phyloP scores from a whole-genome alignment of 2,888 invertebrate species.

The Molanna angustata region DNA sequence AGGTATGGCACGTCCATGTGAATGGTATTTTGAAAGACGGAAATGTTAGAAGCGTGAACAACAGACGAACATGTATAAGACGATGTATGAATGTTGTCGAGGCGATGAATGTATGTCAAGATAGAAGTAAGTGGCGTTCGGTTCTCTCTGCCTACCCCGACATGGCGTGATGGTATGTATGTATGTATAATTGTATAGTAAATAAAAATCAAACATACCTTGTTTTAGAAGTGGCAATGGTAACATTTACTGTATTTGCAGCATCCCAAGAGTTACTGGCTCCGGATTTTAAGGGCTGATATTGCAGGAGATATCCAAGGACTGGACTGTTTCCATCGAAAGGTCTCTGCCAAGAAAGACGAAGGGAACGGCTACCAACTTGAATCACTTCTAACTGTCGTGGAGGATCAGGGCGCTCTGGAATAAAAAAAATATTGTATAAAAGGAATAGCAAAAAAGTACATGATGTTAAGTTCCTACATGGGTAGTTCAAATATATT shows the following conservation, averaged over 20 bases:
- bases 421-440: slow-evolving; percentile 14
- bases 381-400: slow-evolving; percentile 63
- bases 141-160: too few relatives aligned
- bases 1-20: too few relatives aligned
- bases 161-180: too few relatives aligned
- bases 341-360: slow-evolving; percentile 65
- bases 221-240: slow-evolving; percentile 41
- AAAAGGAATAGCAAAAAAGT: background rate
- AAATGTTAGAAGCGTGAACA: too few relatives aligned
- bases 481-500: too few relatives aligned
- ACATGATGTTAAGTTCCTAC: too few relatives aligned
- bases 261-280: slow-evolving; percentile 57
- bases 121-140: too few relatives aligned
- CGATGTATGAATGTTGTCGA: too few relatives aligned
- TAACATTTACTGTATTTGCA: slow-evolving; percentile 57
- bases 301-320: slow-evolving; percentile 72
- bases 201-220: background rate
- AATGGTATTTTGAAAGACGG: too few relatives aligned
- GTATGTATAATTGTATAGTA: too few relatives aligned
- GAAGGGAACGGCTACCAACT: slow-evolving; percentile 62
- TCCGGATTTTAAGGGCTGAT: slow-evolving; percentile 58
- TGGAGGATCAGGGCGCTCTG: slow-evolving; percentile 75
- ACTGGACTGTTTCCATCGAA: slow-evolving; percentile 81
- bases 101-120: too few relatives aligned
- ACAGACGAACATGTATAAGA: too few relatives aligned